Evolutionary conservation across 2,113 vertebrate genomes (phyloP).

Genomic region (Capreolus pygargus): DNA sequence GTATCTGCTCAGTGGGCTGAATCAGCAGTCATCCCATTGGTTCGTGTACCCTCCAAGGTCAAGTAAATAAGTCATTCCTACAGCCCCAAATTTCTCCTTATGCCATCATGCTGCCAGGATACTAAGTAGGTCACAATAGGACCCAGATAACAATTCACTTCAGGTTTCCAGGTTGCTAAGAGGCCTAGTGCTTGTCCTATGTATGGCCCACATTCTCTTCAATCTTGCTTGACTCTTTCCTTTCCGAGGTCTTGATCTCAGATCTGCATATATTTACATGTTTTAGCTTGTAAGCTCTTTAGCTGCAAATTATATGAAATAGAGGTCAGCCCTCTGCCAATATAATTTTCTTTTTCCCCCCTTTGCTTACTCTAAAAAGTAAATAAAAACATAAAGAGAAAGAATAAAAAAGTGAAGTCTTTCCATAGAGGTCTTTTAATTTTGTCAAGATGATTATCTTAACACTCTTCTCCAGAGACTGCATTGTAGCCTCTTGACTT

Average conservation of each 20-base stretch:
- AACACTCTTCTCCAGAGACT: not conserved
- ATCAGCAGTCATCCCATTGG: not conserved
- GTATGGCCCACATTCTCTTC: conserved; percentile 75
- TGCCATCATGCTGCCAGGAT: conserved; percentile 66
- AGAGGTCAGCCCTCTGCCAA: conserved; percentile 83
- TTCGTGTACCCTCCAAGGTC: conserved; percentile 20
- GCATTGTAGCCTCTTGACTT: not conserved
- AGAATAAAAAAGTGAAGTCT: conserved; percentile 56
- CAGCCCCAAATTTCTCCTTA: conserved; percentile 43
- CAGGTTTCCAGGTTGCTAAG: conserved; percentile 78
- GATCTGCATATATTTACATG: conserved; percentile 88
- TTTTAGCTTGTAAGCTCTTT: conserved; percentile 84
- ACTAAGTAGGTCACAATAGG: conserved; percentile 75
- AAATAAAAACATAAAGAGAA: conserved; percentile 80
- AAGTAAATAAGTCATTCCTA: conserved; percentile 59
- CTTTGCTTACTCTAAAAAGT: conserved; percentile 76
- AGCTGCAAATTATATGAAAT: conserved; percentile 85
- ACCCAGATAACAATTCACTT: conserved; percentile 77
- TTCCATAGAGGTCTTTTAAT: not conserved
- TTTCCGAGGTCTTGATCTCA: conserved; percentile 81
- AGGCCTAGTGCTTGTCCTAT: conserved; percentile 76
- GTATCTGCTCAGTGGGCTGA: not conserved
- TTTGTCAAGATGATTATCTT: not conserved
- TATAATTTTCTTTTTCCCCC: conserved; percentile 76
- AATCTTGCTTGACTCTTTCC: conserved; percentile 77